Conservation (phyloP, 2,797 vertebrate species). For the Telmatherina bonti region DNA sequence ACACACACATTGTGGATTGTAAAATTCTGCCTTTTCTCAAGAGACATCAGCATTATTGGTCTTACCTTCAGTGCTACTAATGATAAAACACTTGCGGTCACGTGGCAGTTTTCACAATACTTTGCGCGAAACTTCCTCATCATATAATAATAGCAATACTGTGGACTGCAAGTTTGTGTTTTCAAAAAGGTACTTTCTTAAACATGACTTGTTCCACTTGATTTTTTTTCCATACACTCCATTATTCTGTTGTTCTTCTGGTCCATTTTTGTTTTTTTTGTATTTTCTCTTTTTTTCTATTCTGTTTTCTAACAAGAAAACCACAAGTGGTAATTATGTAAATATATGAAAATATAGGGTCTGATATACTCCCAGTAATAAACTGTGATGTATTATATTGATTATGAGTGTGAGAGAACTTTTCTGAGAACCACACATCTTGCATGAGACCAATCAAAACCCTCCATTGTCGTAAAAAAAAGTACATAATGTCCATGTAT, state of each 20-base stretch:
- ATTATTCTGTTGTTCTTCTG: slow-evolving; percentile 2
- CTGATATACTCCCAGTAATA: too few species aligned
- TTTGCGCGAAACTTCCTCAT: slow-evolving; percentile 21
- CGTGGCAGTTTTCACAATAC: slow-evolving; percentile 39
- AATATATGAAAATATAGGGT: too few species aligned
- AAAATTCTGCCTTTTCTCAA: slow-evolving; percentile 20
- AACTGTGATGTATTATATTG: too few species aligned
- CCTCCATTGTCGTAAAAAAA: too few species aligned
- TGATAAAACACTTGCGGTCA: slow-evolving; percentile 23
- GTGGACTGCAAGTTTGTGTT: neutral
- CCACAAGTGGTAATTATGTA: too few species aligned
- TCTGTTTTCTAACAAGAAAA: neutral
- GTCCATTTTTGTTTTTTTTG: neutral
- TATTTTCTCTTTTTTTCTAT: neutral
- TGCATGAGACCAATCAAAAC: too few species aligned
- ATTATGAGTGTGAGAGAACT: too few species aligned
- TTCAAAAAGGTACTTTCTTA: slow-evolving; percentile 14
- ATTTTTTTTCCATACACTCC: neutral
- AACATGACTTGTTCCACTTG: neutral
- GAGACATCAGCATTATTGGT: slow-evolving; percentile 19
- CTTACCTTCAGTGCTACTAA: slow-evolving; percentile 17
- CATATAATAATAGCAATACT: neutral
- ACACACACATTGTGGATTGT: slow-evolving; percentile 30
- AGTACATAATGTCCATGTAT: too few species aligned
- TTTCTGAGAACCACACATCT: too few species aligned